phyloP scores from a whole-genome alignment of 2,888 invertebrate genomes.

The Hirtodrosophila confusa region DNA sequence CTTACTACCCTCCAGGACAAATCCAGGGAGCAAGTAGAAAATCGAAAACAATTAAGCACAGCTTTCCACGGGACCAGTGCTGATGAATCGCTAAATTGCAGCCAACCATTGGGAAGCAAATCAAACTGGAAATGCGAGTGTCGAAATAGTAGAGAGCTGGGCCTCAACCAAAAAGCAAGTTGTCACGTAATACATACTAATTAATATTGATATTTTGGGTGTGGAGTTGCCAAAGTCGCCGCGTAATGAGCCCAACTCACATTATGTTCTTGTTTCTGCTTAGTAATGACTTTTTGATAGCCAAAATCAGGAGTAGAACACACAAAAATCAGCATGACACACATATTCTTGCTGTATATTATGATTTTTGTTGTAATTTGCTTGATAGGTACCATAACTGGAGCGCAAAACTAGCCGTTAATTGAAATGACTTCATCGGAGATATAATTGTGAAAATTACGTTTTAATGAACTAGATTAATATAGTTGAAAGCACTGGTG shows the following conservation, averaged over 20 bases:
- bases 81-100: slow-evolving; percentile 62
- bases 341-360: slow-evolving; percentile 15
- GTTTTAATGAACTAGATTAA: slow-evolving; percentile 52
- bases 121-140: slow-evolving; percentile 2
- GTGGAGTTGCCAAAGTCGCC: slow-evolving; percentile 1
- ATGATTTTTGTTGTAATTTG: slow-evolving; percentile 7
- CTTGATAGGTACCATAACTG: slow-evolving; percentile 20
- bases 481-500: slow-evolving; percentile 18
- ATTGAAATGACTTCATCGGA: slow-evolving; percentile 42
- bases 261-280: slow-evolving; percentile 61
- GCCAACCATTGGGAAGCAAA: slow-evolving; percentile 13
- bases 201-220: slow-evolving; percentile 70
- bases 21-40: slow-evolving; percentile 43
- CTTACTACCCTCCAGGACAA: slow-evolving; percentile 34
- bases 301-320: slow-evolving; percentile 27
- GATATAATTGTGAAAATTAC: slow-evolving; percentile 15
- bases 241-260: slow-evolving; percentile 38
- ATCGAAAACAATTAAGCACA: slow-evolving; percentile 76
- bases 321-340: slow-evolving; percentile 42
- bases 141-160: background rate
- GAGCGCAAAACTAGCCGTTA: slow-evolving; percentile 35
- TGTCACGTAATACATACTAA: slow-evolving; percentile 80
- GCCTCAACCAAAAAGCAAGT: slow-evolving; percentile 37
- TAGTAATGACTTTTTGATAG: slow-evolving; percentile 72
- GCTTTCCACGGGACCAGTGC: slow-evolving; percentile 43